phyloP scores from a whole-genome alignment of 2,888 invertebrate species.

The Patella depressa region DNA sequence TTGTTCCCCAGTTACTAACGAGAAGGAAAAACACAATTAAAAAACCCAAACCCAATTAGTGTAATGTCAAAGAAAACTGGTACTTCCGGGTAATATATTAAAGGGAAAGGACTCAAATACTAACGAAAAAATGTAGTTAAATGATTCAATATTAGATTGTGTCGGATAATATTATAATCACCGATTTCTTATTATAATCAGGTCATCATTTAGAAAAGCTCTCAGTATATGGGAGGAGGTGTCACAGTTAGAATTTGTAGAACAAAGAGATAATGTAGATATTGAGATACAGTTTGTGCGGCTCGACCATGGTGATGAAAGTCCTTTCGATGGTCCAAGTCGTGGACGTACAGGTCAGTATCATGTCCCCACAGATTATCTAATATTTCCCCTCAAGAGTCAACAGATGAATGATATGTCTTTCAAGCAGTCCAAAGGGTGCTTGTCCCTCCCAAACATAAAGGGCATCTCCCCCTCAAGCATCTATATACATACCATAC shows the following conservation, averaged over 20 bases:
- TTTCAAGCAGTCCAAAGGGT: too few species aligned
- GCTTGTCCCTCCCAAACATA: too few species aligned
- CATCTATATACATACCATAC: too few species aligned
- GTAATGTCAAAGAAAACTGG: too few species aligned
- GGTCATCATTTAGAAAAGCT: slow-evolving; percentile 6
- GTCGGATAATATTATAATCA: too few species aligned
- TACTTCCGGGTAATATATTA: too few species aligned
- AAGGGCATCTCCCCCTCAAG: too few species aligned
- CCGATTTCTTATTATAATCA: neutral
- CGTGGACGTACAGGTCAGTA: slow-evolving; percentile 7
- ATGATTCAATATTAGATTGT: too few species aligned
- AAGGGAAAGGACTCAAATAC: neutral
- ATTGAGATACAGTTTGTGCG: slow-evolving; percentile 18
- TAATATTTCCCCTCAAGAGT: neutral
- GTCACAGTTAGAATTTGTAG: slow-evolving; percentile 3
- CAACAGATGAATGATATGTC: too few species aligned
- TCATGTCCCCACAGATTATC: neutral
- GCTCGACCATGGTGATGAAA: slow-evolving; percentile 16
- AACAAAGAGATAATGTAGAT: slow-evolving; percentile 11
- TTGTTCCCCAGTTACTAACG: too few species aligned
- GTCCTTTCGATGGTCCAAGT: slow-evolving; percentile 20
- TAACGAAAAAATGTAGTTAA: neutral
- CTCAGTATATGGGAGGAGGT: slow-evolving; percentile 12
- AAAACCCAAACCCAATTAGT: too few species aligned
- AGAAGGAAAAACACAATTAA: too few species aligned